Conservation (phyloP, 2,888 invertebrate genomes). For the Epirrhoe tristata region DNA sequence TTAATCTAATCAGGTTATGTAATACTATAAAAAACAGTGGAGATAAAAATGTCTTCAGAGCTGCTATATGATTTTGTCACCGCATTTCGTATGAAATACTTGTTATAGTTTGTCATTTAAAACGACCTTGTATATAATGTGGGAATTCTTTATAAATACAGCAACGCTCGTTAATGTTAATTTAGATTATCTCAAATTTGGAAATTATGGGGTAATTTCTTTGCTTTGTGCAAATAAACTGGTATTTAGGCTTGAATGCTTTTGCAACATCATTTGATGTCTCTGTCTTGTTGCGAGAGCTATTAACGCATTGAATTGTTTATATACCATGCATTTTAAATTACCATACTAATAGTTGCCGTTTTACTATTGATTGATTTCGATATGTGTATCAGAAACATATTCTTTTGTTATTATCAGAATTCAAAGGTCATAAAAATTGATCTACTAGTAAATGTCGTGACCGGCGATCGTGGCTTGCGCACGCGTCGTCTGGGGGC, state of each 20-base stretch:
- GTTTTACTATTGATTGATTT: slow-evolving; percentile 26
- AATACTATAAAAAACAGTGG: slow-evolving; percentile 4
- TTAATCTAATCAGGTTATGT: not conserved
- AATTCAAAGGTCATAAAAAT: slow-evolving; percentile 72
- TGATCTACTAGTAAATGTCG: slow-evolving; percentile 70
- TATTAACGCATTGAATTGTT: not conserved
- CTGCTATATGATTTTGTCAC: slow-evolving; percentile 28
- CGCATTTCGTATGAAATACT: slow-evolving; percentile 37
- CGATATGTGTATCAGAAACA: slow-evolving; percentile 42
- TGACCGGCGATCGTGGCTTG: slow-evolving; percentile 72
- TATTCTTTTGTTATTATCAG: slow-evolving; percentile 48
- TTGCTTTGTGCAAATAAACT: slow-evolving; percentile 57
- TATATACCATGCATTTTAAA: slow-evolving; percentile 16
- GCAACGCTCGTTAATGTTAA: slow-evolving; percentile 60
- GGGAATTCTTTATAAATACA: slow-evolving; percentile 68
- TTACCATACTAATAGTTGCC: slow-evolving; percentile 16
- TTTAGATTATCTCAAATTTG: slow-evolving; percentile 68
- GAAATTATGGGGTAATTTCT: slow-evolving; percentile 58
- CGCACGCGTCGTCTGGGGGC: slow-evolving; percentile 78
- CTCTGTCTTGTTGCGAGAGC: slow-evolving; percentile 46
- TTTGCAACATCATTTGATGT: slow-evolving; percentile 43
- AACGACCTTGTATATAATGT: slow-evolving; percentile 73
- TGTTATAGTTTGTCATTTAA: slow-evolving; percentile 35
- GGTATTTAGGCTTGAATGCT: slow-evolving; percentile 42
- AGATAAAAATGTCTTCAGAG: slow-evolving; percentile 5